phyloP scores from a whole-genome alignment of 2,797 vertebrate species.

The Echeneis naucrates region DNA sequence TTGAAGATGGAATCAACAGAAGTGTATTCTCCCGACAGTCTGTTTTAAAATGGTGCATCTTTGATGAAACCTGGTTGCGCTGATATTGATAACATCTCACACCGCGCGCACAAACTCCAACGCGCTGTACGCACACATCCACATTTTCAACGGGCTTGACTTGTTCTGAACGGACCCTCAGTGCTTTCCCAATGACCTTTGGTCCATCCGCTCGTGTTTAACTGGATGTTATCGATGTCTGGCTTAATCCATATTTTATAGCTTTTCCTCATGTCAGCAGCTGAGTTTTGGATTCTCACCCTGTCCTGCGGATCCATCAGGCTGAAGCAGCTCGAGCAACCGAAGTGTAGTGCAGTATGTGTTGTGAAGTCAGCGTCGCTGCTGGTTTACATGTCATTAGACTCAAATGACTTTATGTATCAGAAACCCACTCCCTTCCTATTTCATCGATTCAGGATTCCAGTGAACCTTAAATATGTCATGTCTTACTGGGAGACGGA shows the following conservation, averaged over 20 bases:
- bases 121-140: background rate
- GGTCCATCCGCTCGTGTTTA: background rate
- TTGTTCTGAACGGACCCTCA: background rate
- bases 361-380: background rate
- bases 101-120: background rate
- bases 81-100: background rate
- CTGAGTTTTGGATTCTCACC: slow-evolving; percentile 18
- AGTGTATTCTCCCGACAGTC: slow-evolving; percentile 1
- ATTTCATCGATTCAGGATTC: slow-evolving; percentile 18
- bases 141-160: background rate
- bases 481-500: background rate
- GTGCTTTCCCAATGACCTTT: slow-evolving; percentile 8
- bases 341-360: background rate
- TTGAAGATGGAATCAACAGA: slow-evolving; percentile 29
- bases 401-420: slow-evolving; percentile 13
- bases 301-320: background rate
- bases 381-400: background rate
- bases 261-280: slow-evolving; percentile 18
- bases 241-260: slow-evolving; percentile 57
- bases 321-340: slow-evolving; percentile 4
- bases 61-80: slow-evolving; percentile 27
- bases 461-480: slow-evolving; percentile 25
- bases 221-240: slow-evolving; percentile 29
- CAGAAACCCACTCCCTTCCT: background rate
- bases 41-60: slow-evolving; percentile 38